Conservation (phyloP, 1,140 invertebrate species). For the Ditylenchus dipsaci region DNA sequence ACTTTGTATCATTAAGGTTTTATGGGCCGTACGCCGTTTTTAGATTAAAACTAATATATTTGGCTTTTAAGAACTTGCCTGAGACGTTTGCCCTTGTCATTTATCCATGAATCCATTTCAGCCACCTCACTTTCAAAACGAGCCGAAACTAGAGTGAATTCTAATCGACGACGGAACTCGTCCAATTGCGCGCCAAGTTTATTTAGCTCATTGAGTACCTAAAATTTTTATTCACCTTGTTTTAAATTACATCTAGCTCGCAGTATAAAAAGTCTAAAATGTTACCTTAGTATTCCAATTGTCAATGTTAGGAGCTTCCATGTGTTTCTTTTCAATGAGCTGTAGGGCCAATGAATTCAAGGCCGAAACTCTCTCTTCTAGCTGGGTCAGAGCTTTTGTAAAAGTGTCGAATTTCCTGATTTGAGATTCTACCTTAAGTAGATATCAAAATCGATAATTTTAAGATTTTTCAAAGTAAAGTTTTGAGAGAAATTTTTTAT, state of each 20-base stretch:
- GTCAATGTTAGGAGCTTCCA: constrained; percentile 61
- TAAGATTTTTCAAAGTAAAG: no score
- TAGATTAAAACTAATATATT: no score
- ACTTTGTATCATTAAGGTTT: no score
- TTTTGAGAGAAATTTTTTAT: no score
- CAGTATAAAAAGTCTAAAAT: constrained; percentile 8
- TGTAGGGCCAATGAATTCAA: constrained; percentile 45
- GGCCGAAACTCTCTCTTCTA: constrained; percentile 64
- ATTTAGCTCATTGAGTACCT: constrained; percentile 59
- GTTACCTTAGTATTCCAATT: constrained; percentile 42
- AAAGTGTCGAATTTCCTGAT: constrained; percentile 67
- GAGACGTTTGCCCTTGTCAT: constrained; percentile 76
- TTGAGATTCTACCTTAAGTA: constrained; percentile 58
- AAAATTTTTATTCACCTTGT: constrained; percentile 22
- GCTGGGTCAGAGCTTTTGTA: constrained; percentile 64
- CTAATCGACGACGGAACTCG: constrained; percentile 63
- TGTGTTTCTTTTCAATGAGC: constrained; percentile 58
- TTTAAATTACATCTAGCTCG: constrained; percentile 47
- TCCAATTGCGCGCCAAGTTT: constrained; percentile 68
- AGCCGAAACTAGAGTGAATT: constrained; percentile 76
- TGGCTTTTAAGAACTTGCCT: no score
- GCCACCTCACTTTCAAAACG: constrained; percentile 77
- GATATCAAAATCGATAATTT: no score
- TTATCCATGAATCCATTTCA: constrained; percentile 76
- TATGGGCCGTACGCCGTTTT: no score